phyloP scores from a whole-genome alignment of 1,140 invertebrate genomes.

The Pygmarrhopalites habei region DNA sequence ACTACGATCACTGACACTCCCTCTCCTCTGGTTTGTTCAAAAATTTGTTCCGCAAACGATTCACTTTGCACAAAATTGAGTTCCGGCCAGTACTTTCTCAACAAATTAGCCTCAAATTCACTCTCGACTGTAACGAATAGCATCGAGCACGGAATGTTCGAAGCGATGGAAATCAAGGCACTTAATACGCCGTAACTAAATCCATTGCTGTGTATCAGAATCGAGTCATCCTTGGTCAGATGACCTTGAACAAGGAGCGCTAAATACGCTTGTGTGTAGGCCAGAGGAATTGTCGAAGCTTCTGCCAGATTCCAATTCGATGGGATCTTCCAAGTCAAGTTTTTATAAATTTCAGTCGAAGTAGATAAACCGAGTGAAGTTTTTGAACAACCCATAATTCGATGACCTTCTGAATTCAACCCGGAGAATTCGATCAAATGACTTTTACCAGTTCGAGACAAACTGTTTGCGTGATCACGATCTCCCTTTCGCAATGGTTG shows the following conservation, averaged over 20 bases:
- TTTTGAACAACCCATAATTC: constrained; percentile 91
- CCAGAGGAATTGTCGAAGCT: constrained; percentile 88
- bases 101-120: constrained; percentile 56
- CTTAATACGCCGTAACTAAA: constrained; percentile 70
- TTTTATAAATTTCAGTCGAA: constrained; percentile 64
- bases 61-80: no score
- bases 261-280: constrained; percentile 85
- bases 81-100: no score
- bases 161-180: constrained; percentile 63
- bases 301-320: constrained; percentile 80
- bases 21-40: no score
- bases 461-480: constrained; percentile 79
- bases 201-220: constrained; percentile 89
- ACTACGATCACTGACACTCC: no score
- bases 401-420: constrained; percentile 58
- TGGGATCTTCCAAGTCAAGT: constrained; percentile 86
- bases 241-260: constrained; percentile 75
- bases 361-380: constrained; percentile 74
- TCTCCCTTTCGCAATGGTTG: constrained; percentile 89
- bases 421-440: constrained; percentile 89
- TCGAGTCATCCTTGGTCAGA: constrained; percentile 70
- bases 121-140: constrained; percentile 65
- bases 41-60: no score
- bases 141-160: constrained; percentile 57
- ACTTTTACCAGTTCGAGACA: no score